Conservation (phyloP, 2,797 vertebrate genomes). For the Thamnophis elegans region DNA sequence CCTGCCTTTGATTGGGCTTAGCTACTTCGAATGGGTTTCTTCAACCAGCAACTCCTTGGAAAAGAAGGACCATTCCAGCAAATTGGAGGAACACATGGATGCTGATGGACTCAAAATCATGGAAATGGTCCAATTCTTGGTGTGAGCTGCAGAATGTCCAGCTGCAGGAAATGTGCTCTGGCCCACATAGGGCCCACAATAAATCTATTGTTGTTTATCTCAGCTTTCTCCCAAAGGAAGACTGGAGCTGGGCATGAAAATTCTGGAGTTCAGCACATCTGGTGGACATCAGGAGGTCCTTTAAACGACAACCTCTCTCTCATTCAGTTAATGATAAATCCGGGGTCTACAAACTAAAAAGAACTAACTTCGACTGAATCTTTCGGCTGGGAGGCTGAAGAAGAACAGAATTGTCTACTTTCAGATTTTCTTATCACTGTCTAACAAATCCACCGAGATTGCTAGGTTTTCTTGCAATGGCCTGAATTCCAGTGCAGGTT, state of each 20-base stretch:
- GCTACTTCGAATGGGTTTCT: background rate
- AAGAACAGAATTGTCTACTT: background rate
- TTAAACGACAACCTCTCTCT: background rate
- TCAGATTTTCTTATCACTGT: background rate
- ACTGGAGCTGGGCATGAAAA: background rate
- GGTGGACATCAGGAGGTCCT: background rate
- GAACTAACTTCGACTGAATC: background rate
- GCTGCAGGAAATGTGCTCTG: background rate
- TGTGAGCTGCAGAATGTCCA: background rate
- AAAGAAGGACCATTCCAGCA: background rate
- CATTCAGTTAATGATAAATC: background rate
- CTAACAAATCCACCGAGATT: background rate
- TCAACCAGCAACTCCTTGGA: background rate
- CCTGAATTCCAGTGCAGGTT: background rate
- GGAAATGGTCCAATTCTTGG: background rate
- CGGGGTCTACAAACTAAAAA: background rate
- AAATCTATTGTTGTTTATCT: background rate
- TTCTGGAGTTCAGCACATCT: background rate
- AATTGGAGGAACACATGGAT: background rate
- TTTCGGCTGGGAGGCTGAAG: background rate
- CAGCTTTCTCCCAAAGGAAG: background rate
- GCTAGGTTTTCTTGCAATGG: background rate
- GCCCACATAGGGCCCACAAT: background rate
- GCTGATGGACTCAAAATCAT: background rate
- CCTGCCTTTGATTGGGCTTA: background rate